Percentiles rank a stretch among this genome's conserved stretches.
phyloP scores from a whole-genome alignment of 2,113 vertebrate species.

The Myocastor coypus region DNA sequence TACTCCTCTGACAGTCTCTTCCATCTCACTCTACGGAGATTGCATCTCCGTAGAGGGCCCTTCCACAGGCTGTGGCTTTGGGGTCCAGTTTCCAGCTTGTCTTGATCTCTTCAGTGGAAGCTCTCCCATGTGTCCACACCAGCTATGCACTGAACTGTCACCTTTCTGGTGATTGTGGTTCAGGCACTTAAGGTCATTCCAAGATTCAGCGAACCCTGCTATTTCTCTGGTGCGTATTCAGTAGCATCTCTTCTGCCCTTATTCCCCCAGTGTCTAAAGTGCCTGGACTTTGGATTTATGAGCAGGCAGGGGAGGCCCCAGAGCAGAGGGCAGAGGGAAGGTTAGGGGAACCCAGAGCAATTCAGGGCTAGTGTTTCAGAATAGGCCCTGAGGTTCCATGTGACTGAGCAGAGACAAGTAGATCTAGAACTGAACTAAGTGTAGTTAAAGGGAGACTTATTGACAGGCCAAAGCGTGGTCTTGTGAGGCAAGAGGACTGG shows the following conservation, averaged over 20 bases:
- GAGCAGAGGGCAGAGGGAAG: too few species aligned
- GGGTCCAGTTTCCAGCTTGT: too few species aligned
- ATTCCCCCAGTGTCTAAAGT: background rate
- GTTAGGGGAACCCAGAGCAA: background rate
- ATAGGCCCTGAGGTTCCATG: background rate
- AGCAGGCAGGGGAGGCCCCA: background rate
- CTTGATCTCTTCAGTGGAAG: too few species aligned
- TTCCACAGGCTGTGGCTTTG: too few species aligned
- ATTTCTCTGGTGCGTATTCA: background rate
- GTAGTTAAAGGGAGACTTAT: background rate
- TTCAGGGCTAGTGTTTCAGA: background rate
- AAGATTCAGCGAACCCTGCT: background rate
- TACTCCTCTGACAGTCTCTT: background rate
- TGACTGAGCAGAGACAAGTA: background rate
- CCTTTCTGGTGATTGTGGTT: too few species aligned
- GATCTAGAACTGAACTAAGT: background rate
- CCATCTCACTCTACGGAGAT: background rate
- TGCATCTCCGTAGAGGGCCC: too few species aligned
- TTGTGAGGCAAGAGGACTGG: background rate
- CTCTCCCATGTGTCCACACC: too few species aligned
- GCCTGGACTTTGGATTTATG: background rate
- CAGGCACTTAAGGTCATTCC: background rate
- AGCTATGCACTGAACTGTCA: too few species aligned
- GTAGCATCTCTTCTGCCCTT: background rate
- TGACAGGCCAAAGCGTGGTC: background rate